Base-by-base conservation (phyloP, 2,797 vertebrate species). In the Peromyscus eremicus region DNA sequence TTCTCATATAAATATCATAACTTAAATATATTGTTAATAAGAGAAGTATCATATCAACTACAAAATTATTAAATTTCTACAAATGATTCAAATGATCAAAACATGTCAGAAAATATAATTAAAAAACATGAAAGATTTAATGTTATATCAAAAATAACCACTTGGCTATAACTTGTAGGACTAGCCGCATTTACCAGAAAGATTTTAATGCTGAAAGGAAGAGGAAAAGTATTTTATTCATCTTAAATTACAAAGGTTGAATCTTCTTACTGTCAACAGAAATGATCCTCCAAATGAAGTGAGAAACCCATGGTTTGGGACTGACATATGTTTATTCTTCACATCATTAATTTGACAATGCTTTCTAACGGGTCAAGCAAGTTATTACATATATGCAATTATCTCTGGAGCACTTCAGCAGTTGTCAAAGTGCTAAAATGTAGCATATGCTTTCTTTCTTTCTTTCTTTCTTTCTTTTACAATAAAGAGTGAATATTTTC, bases 291-390 rank as follows among this genome's bases (percentile, higher is more conserved):
- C 62, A 94, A 87, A 71, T 87, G 6, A 57, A 89, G 13, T 83
- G 52, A 89, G 62, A 95, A 92, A 71, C 32, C 46, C 55, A 86
- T 13, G 12, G 93, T 79, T 92, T 94, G 27, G 77, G 73, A 92
- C 43, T 68, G 62, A 87, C 80, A 66, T 92, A 64, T 84, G 57
- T 81, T 96, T 87, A 81, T 52, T 97, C 43, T 66, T 86, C 70
- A 93, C 71, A 84, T 96, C 71, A 93, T 97, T 97, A 92, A 34
- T 90, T 89, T 95, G 66, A 96, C 89, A 94, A 92, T 73, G 17
- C 7, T 80, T 80, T 87, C 84, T 71, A 90, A 49, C 52, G 32
- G 76, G 64, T 93, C 80, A 95, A 71, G 52, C 14, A 40, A 95
- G 23, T 37, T 75, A 89, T 25, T 77, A 49, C 14, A 81, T 64